Conservation (phyloP, 2,797 vertebrate genomes). For the Anguilla pacifica region DNA sequence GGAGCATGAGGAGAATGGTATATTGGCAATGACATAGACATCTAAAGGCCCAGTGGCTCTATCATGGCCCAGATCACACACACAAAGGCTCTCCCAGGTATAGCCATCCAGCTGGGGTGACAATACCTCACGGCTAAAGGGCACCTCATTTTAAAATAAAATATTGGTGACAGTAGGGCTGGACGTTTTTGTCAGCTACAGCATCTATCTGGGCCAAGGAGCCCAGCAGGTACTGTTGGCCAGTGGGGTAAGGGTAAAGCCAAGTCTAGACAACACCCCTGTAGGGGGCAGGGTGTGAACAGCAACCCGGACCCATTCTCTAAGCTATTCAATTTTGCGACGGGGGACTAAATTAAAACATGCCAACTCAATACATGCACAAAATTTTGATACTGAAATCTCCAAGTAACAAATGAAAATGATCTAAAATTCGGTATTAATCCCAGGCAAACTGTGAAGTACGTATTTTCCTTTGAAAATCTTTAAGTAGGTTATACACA, state of each 20-base stretch:
- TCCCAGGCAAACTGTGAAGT: not conserved
- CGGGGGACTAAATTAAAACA: not conserved
- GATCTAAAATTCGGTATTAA: not conserved
- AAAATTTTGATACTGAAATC: not conserved
- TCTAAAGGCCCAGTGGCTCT: not conserved
- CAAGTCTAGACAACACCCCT: not conserved
- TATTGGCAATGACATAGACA: too few species aligned
- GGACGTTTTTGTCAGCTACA: not conserved
- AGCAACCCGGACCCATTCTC: not conserved
- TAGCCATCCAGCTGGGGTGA: not conserved
- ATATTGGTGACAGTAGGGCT: not conserved
- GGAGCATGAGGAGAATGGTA: not conserved
- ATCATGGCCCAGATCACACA: not conserved
- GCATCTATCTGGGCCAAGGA: constrained; percentile 22
- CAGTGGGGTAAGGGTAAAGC: not conserved
- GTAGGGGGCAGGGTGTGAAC: not conserved
- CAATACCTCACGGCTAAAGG: not conserved
- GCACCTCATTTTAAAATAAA: not conserved
- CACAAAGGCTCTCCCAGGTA: constrained; percentile 13
- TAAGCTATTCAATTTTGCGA: not conserved
- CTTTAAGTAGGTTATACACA: not conserved
- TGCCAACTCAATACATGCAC: not conserved
- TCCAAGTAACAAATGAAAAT: not conserved
- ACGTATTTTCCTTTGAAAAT: not conserved
- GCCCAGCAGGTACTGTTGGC: not conserved